These are phyloP conservation scores for Lycia hirtaria DNA, from an alignment of 2,888 invertebrate genomes.

Conservation along the genomic window DNA sequence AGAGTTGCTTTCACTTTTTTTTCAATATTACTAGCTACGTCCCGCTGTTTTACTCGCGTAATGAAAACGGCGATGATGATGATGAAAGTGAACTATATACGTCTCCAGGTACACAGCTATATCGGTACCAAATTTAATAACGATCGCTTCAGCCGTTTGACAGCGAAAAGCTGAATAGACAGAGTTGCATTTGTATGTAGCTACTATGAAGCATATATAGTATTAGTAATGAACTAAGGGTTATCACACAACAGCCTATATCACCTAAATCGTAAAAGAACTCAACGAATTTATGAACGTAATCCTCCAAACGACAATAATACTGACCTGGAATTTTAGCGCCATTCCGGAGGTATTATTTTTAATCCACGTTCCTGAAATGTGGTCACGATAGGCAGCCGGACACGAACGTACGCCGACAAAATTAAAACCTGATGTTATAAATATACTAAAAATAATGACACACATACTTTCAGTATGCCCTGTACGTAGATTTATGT, in stretches of 20 bases:
- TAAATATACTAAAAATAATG: slow-evolving; percentile 6
- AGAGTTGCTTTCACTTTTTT: too few relatives aligned
- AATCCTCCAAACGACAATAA: slow-evolving; percentile 5
- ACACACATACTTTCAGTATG: neutral
- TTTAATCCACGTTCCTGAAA: slow-evolving; percentile 13
- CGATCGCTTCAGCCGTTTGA: too few relatives aligned
- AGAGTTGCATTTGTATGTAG: too few relatives aligned
- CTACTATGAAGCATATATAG: too few relatives aligned
- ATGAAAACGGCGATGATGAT: too few relatives aligned
- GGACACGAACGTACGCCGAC: slow-evolving; percentile 8
- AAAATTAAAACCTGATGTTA: slow-evolving; percentile 7
- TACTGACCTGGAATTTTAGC: slow-evolving; percentile 11
- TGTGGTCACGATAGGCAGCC: slow-evolving; percentile 12
- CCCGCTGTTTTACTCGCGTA: too few relatives aligned
- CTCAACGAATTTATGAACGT: neutral
- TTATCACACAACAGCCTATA: neutral
- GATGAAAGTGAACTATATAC: too few relatives aligned
- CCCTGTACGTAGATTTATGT: neutral
- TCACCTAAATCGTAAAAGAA: neutral
- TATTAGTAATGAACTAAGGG: too few relatives aligned
- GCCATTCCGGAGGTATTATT: slow-evolving; percentile 10
- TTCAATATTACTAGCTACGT: too few relatives aligned
- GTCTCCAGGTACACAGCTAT: too few relatives aligned
- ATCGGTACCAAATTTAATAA: too few relatives aligned
- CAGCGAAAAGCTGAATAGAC: too few relatives aligned